Base-by-base conservation (phyloP, 2,113 vertebrate genomes). In the Aldabrachelys gigantea region DNA sequence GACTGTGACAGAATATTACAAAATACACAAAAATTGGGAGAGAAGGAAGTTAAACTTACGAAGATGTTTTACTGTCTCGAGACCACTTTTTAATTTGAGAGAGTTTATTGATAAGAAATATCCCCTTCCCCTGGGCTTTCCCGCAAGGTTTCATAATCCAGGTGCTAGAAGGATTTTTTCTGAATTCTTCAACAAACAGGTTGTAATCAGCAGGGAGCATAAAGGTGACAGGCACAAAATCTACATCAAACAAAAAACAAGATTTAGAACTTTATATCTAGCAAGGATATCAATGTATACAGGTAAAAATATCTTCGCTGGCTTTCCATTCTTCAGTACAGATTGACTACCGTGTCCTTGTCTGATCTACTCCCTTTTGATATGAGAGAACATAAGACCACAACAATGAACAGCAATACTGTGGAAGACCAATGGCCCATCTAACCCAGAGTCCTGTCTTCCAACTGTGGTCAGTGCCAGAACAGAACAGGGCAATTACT, bases 71-170 rank as follows among this genome's bases (percentile, higher is more conserved):
- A 98, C 99, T 99, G 96, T 99, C 99, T 80, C 99, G 97, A 79
- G 99, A 99, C 99, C 99, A 99, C 94, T 99, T 99, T 92, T 99
- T 99, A 94, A 99, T 99, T 97, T 99, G 99, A 1, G 99, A 99
- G 85, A 99, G 99, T 95, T 99, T 99, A 98, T 99, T 99, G 97
- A 99, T 99, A 50, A 99, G 99, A 91, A 99, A 99, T 98, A 99
- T 99, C 96, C 99, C 99, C 97, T 99, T 99, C 21, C 99, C 99
- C 96, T 99, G 99, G 69, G 99, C 99, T 96, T 99, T 99, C 80
- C 99, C 99, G 16, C 99, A 99, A 2, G 99, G 99, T 95, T 99
- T 99, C 99, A 99, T 99, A 97, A 99, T 99, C 99, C 99, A 99
- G 0, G 99, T 99, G 98, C 99, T 99, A 89, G 99, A 99, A 0